These are phyloP conservation scores for Gymnopithys bicolor DNA, from an alignment of 2,797 vertebrate genomes.

Conservation along the genomic window DNA sequence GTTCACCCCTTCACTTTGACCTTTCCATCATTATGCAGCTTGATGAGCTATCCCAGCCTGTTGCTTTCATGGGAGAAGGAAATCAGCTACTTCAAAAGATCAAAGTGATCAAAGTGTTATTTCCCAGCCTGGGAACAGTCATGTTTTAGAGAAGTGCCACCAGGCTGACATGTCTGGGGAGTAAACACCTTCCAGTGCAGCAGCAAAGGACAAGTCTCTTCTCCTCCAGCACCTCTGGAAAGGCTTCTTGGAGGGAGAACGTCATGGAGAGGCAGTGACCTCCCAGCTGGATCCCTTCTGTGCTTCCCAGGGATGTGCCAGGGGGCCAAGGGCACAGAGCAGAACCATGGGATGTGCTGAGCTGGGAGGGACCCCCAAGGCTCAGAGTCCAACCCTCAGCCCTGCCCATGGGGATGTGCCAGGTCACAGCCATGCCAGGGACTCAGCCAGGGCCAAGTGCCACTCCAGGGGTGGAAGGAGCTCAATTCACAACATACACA, in stretches of 20 bases:
- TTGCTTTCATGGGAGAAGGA: neutral
- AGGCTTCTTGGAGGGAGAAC: neutral
- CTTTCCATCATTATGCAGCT: slow-evolving; percentile 15
- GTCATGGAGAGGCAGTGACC: neutral
- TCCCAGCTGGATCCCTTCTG: neutral
- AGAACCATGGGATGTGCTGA: neutral
- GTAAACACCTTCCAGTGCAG: neutral
- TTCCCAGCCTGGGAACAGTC: neutral
- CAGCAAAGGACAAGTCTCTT: neutral
- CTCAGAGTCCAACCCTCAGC: neutral
- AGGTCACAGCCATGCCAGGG: fast-evolving
- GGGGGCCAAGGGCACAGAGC: neutral
- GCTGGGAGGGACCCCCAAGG: neutral
- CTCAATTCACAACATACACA: neutral
- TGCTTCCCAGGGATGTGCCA: neutral
- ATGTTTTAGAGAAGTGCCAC: neutral
- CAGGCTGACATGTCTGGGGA: neutral
- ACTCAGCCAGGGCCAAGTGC: neutral
- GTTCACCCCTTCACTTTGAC: neutral
- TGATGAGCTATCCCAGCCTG: neutral
- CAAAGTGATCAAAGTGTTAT: slow-evolving; percentile 7
- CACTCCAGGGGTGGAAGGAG: neutral
- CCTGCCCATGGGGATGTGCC: neutral
- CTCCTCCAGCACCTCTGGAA: neutral
- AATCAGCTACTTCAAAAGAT: slow-evolving; percentile 23